Evolutionary conservation across 2,113 vertebrate species (phyloP).

Genomic region (Uria aalge): DNA sequence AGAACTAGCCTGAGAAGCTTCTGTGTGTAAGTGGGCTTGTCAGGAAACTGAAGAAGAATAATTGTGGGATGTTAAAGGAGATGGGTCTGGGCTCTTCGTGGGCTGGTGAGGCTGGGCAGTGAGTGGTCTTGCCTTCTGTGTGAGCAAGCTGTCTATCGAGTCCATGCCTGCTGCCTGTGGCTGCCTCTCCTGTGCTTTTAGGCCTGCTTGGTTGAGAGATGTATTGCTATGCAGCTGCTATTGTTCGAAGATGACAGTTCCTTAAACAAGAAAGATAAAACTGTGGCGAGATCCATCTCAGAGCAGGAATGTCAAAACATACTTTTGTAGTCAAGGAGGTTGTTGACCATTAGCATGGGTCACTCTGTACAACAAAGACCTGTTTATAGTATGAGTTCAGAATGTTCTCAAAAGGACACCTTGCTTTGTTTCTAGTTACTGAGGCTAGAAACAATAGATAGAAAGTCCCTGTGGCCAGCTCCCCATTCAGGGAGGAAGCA

Average conservation of each 20-base stretch:
- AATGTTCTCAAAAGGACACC: background rate
- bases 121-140: background rate
- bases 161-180: background rate
- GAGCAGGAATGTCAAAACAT: background rate
- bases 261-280: background rate
- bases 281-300: background rate
- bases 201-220: background rate
- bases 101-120: no score
- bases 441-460: background rate
- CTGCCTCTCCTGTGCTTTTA: background rate
- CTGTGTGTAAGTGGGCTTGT: background rate
- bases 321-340: background rate
- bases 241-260: background rate
- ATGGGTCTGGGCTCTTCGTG: accelerated
- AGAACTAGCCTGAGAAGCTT: background rate
- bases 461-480: background rate
- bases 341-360: background rate
- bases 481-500: background rate
- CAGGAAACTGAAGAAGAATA: background rate
- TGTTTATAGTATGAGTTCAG: background rate
- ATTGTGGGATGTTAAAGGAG: background rate
- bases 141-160: accelerated
- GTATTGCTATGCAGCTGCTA: background rate
- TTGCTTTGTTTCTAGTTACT: background rate
- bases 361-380: background rate